Conservation (phyloP, 2,888 invertebrate genomes). For the Eupithecia subfuscata region DNA sequence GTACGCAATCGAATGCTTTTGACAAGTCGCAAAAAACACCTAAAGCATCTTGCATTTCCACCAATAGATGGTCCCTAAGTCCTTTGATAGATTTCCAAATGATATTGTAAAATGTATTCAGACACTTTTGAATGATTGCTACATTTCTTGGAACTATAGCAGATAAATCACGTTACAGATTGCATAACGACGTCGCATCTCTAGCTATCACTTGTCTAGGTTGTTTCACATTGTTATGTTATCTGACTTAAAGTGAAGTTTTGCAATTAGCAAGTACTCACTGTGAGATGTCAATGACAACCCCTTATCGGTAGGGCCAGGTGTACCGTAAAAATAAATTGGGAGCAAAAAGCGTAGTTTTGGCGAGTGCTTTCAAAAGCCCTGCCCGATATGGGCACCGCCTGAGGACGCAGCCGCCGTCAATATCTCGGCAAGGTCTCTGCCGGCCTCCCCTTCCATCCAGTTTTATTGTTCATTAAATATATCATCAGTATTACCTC, state of each 20-base stretch:
- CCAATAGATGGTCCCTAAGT: background rate
- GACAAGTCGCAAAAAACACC: no score
- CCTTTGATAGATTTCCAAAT: background rate
- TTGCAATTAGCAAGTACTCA: background rate
- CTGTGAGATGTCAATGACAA: background rate
- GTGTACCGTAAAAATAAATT: background rate
- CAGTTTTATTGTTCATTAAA: background rate
- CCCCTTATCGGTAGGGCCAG: background rate
- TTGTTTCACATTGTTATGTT: background rate
- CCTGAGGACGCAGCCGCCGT: constrained; percentile 21
- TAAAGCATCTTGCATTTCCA: no score
- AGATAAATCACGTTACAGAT: constrained; percentile 23
- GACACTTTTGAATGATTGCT: constrained; percentile 1
- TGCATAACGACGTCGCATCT: background rate
- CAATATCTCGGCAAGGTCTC: constrained; percentile 25
- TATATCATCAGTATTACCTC: background rate
- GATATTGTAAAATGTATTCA: background rate
- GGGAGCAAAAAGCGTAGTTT: background rate
- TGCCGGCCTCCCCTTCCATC: background rate
- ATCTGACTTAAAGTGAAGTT: background rate
- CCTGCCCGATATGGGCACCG: constrained; percentile 23
- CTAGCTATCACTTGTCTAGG: background rate
- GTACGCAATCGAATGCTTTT: no score
- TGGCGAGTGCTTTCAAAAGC: constrained; percentile 18
- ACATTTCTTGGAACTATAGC: constrained; percentile 9